These are phyloP conservation scores for Camponotus vicinus DNA, from an alignment of 1,140 invertebrate species.

Conservation along the genomic window DNA sequence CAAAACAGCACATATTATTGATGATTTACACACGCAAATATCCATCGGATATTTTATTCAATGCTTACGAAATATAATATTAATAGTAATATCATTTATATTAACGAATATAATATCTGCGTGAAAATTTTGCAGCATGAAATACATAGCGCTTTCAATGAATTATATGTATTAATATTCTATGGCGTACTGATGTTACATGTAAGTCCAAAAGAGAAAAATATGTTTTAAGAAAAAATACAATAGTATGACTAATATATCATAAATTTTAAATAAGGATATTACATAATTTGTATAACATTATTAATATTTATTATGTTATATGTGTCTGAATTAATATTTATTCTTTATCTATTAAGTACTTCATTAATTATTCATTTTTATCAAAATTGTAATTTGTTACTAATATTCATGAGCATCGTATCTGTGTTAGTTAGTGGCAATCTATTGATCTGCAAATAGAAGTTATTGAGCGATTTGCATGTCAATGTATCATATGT, in stretches of 20 bases:
- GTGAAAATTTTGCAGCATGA: not conserved
- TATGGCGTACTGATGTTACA: not conserved
- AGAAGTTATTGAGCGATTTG: not conserved
- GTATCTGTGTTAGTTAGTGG: not conserved
- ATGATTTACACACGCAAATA: not conserved
- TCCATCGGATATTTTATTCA: not conserved
- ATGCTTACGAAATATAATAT: constrained; percentile 10
- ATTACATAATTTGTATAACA: no score
- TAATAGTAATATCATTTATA: constrained; percentile 13
- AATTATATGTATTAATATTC: not conserved
- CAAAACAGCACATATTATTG: constrained; percentile 6
- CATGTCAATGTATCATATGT: not conserved
- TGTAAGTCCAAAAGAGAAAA: not conserved
- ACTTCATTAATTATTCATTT: no score
- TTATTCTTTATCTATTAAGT: no score
- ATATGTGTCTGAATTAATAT: no score
- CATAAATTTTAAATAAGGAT: not conserved
- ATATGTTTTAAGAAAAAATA: not conserved
- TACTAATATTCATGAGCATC: not conserved
- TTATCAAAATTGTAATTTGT: constrained; percentile 1
- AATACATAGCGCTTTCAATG: not conserved
- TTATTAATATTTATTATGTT: no score
- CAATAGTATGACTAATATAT: not conserved
- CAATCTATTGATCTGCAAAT: not conserved
- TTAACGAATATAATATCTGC: not conserved